Base-by-base conservation (phyloP, 2,888 invertebrate species). In the Orchesella flavescens region DNA sequence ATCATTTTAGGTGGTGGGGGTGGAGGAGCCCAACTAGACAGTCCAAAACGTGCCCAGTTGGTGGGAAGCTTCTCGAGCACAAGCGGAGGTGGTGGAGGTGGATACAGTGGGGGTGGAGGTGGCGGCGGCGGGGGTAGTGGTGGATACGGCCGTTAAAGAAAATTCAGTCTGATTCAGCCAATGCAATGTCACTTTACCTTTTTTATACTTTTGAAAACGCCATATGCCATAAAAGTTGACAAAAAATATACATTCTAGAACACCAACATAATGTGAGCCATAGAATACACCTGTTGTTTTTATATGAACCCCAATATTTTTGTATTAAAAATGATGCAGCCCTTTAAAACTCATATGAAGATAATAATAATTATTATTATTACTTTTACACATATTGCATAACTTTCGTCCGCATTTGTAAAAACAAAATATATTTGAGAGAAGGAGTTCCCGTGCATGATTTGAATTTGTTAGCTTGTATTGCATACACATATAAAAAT, bases 1-100 rank as follows among this genome's bases (percentile, higher is more conserved):
- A n/a, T n/a, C n/a, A n/a, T n/a, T n/a, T n/a, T n/a, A 15, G 55
- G 71, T 23, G 72, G 76, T 15, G 71, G 84, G 21, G 80, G 84
- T 13, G 80, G 80, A 15, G 81, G 81, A 3, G 85, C 84, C 46
- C 71, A 61, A 55, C 34, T 75, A 17, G 84, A 83, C 24, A 53
- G 55, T 19, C 85, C 85, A 12, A 73, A 24, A 24, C 13, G 23
- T 1, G 85, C 85, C 21, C 65, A 83, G 53, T 79, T 83, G 21
- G 85, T 85, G 17, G 85, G 85, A 10, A 77, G 77, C 59, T 85
- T 85, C 74, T 49, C 77, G 13, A 77, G 77, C 44, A 53, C 59
- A 7, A 71, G 63, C 21, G 84, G 85, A 21, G 85, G 85, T 17
- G 85, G 83, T 23, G 84, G 80, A n/a, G 84, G 84, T n/a, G 68